Percentiles rank a stretch among this genome's conserved stretches.
phyloP scores from a whole-genome alignment of 92 coral and sea anemone genomes.

The Phenganax stokvisi region DNA sequence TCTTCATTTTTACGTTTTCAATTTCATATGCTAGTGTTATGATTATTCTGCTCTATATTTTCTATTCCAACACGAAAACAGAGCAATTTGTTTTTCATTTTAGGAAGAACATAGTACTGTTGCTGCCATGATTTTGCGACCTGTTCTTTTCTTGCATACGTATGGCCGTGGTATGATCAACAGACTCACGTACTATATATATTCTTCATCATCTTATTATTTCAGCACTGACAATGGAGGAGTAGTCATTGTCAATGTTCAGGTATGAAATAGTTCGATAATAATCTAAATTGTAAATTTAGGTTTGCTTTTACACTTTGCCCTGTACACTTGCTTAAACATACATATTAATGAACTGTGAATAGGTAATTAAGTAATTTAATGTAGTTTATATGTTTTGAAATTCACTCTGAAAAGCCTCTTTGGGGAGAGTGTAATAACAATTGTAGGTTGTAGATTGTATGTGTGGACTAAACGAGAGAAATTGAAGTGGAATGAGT shows the following conservation, averaged over 20 bases:
- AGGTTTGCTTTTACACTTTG: neutral
- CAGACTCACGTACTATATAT: slow-evolving; percentile 68
- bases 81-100: neutral
- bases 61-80: neutral
- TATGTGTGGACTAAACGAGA: no score
- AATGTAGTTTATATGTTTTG: no score
- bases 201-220: slow-evolving; percentile 65
- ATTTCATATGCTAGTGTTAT: no score
- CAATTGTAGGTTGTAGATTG: no score
- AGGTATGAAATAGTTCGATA: slow-evolving; percentile 36
- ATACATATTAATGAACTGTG: neutral
- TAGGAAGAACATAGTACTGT: slow-evolving; percentile 31
- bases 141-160: slow-evolving; percentile 62
- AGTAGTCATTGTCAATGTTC: slow-evolving; percentile 60
- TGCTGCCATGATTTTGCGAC: slow-evolving; percentile 48
- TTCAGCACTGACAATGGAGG: slow-evolving; percentile 57
- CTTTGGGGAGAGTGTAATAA: no score
- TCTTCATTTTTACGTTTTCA: no score
- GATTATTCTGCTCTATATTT: no score
- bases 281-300: neutral
- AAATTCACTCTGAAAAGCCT: no score
- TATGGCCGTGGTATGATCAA: slow-evolving; percentile 84
- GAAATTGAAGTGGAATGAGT: no score
- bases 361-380: no score
- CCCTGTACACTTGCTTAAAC: neutral